A percentile compares a stretch with the other conserved stretches of the same genome.
Conservation (phyloP, 2,797 vertebrate species). For the Chrosomus eos region DNA sequence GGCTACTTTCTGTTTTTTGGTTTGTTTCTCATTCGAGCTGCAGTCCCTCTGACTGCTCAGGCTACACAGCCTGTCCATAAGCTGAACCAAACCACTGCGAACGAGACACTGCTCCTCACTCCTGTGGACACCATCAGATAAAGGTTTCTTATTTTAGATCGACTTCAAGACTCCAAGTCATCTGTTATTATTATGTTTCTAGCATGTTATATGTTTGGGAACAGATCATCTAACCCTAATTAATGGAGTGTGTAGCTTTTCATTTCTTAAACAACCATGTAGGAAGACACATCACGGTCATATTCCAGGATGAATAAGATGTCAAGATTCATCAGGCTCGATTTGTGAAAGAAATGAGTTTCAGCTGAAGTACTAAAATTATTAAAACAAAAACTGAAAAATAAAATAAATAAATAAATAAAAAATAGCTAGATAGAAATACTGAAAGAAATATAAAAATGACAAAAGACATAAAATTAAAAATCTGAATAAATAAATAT, state of each 20-base stretch:
- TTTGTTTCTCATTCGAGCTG: constrained; percentile 95
- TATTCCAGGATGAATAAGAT: too few species aligned
- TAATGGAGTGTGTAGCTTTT: too few species aligned
- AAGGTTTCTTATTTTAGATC: not conserved
- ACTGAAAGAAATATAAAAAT: not conserved
- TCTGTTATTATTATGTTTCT: too few species aligned
- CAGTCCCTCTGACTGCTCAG: constrained; percentile 94
- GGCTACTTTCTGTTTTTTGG: constrained; percentile 97
- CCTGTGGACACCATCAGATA: constrained; percentile 71
- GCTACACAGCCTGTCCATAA: constrained; percentile 96
- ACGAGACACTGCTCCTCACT: constrained; percentile 98
- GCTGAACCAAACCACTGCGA: constrained; percentile 94
- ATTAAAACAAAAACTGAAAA: not conserved
- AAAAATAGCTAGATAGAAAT: not conserved
- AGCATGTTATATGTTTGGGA: too few species aligned
- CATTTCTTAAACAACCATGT: too few species aligned
- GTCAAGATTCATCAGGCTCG: too few species aligned
- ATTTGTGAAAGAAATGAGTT: not conserved
- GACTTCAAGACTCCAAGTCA: too few species aligned
- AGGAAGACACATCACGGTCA: too few species aligned
- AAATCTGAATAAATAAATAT: too few species aligned
- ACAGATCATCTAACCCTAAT: too few species aligned
- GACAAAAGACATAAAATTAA: not conserved
- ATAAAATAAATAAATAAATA: too few species aligned
- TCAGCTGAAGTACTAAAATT: not conserved